A percentile compares a stretch with the other conserved stretches of the same genome.
These are phyloP conservation scores for Huso huso DNA, from an alignment of 2,797 vertebrate species.

Conservation along the genomic window DNA sequence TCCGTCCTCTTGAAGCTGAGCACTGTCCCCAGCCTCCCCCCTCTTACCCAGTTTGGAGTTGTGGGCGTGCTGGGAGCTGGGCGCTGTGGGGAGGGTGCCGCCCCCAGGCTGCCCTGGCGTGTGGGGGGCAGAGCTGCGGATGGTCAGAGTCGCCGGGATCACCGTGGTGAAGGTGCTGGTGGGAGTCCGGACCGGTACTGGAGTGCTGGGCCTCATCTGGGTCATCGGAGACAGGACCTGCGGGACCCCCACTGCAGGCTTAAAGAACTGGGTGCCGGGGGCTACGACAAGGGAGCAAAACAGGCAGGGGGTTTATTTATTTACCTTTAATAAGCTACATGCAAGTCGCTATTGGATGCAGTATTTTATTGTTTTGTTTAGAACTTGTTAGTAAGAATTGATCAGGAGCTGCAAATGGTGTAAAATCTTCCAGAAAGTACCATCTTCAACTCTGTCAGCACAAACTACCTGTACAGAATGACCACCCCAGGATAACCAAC, in stretches of 20 bases:
- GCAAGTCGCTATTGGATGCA: too few relatives aligned
- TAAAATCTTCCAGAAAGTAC: too few relatives aligned
- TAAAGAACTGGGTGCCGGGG: slow-evolving; percentile 61
- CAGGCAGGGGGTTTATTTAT: not conserved
- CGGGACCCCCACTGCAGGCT: slow-evolving; percentile 64
- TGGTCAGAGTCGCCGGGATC: slow-evolving; percentile 78
- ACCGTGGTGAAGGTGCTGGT: slow-evolving; percentile 70
- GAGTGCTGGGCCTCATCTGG: slow-evolving; percentile 55
- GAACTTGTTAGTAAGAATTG: too few relatives aligned
- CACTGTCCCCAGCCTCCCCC: not conserved
- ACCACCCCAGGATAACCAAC: too few relatives aligned
- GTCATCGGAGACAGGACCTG: slow-evolving; percentile 70
- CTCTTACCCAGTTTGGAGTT: slow-evolving; percentile 59
- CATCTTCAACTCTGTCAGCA: too few relatives aligned
- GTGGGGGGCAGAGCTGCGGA: slow-evolving; percentile 63
- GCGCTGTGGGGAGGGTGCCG: slow-evolving; percentile 54
- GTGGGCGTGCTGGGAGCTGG: slow-evolving; percentile 46
- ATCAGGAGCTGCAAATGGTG: too few relatives aligned
- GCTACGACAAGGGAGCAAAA: not conserved
- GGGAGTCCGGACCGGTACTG: slow-evolving; percentile 47
- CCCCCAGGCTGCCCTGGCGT: slow-evolving; percentile 43
- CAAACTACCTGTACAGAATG: too few relatives aligned
- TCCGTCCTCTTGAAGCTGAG: too few relatives aligned
- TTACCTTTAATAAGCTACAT: not conserved
- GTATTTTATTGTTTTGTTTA: too few relatives aligned